A percentile compares a stretch with the other conserved stretches of the same genome.
Evolutionary conservation across 2,888 invertebrate species (phyloP).

Genomic region (Orthosia incerta): DNA sequence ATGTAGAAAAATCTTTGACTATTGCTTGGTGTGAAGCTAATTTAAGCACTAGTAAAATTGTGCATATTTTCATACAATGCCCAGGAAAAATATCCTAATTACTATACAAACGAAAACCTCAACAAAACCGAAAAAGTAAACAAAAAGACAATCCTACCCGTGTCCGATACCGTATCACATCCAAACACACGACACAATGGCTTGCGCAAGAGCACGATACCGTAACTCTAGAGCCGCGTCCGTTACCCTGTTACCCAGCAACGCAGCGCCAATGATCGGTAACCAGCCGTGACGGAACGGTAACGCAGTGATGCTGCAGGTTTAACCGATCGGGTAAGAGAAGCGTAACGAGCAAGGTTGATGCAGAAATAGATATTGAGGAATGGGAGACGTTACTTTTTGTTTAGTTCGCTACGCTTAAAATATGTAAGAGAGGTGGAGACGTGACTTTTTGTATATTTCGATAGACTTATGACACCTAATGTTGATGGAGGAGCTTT

Average conservation of each 20-base stretch:
- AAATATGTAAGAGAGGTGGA: neutral
- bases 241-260: constrained; percentile 13
- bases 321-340: constrained; percentile 27
- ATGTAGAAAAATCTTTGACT: too few relatives aligned
- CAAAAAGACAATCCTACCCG: constrained; percentile 19
- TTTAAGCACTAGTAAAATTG: too few relatives aligned
- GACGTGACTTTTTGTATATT: neutral
- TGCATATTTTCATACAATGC: neutral
- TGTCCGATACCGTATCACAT: constrained; percentile 34
- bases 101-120: neutral
- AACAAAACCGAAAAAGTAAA: constrained; percentile 1
- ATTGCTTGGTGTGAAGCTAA: too few relatives aligned
- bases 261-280: constrained; percentile 59
- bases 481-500: neutral
- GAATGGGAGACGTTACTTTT: constrained; percentile 23
- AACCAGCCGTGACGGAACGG: constrained; percentile 69
- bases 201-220: constrained; percentile 55
- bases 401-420: neutral
- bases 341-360: constrained; percentile 48
- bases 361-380: constrained; percentile 27
- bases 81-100: too few relatives aligned
- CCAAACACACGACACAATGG: constrained; percentile 54
- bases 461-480: neutral
- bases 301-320: constrained; percentile 56
- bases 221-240: constrained; percentile 65